Percentiles rank a stretch among this genome's conserved stretches.
These are phyloP conservation scores for Periphyllus acericola DNA, from an alignment of 2,888 invertebrate genomes.

Conservation along the genomic window DNA sequence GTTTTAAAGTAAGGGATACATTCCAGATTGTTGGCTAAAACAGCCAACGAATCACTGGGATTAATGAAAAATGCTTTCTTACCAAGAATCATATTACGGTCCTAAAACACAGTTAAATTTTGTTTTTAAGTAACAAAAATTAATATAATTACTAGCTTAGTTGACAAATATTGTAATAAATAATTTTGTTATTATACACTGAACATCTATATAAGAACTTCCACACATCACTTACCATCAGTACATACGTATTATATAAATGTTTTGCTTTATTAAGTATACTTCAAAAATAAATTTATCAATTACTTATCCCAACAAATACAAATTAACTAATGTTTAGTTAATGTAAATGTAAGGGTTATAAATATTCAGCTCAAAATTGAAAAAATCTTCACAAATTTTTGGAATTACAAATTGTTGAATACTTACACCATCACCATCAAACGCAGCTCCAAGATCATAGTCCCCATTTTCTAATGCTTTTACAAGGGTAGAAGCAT, in stretches of 20 bases:
- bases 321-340: background rate
- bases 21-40: slow-evolving; percentile 88
- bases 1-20: slow-evolving; percentile 94
- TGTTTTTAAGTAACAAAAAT: background rate
- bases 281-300: background rate
- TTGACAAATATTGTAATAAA: background rate
- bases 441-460: slow-evolving; percentile 95
- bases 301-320: background rate
- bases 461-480: slow-evolving; percentile 73
- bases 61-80: slow-evolving; percentile 96
- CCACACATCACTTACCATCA: background rate
- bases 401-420: background rate
- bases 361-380: background rate
- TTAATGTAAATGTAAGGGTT: background rate
- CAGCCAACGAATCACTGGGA: slow-evolving; percentile 95
- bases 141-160: background rate
- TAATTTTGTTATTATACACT: background rate
- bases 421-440: slow-evolving; percentile 87
- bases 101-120: slow-evolving; percentile 69
- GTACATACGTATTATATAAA: no score
- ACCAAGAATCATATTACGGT: slow-evolving; percentile 98
- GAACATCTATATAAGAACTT: background rate
- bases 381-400: background rate
- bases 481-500: slow-evolving; percentile 80
- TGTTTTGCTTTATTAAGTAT: background rate